These are phyloP conservation scores for Hemithea aestivaria DNA, from an alignment of 2,888 invertebrate genomes.

Conservation along the genomic window DNA sequence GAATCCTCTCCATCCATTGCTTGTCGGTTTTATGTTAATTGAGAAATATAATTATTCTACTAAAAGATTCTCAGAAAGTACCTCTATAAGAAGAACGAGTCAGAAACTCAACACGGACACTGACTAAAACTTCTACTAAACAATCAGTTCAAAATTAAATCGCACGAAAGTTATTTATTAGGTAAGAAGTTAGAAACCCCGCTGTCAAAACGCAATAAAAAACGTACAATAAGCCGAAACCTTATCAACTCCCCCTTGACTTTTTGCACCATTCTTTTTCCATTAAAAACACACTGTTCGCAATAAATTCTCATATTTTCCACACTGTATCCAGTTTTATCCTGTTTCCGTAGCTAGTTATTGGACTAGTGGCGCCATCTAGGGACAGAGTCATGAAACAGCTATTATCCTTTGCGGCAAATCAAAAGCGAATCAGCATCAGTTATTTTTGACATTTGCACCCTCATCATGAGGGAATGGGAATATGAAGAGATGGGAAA, in stretches of 20 bases:
- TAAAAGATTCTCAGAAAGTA: no score
- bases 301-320: slow-evolving; percentile 48
- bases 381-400: slow-evolving; percentile 62
- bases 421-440: slow-evolving; percentile 75
- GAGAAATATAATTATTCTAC: no score
- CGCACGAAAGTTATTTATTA: slow-evolving; percentile 13
- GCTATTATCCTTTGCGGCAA: slow-evolving; percentile 64
- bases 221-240: slow-evolving; percentile 21
- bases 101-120: no score
- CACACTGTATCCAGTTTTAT: slow-evolving; percentile 34
- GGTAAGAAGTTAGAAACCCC: slow-evolving; percentile 6
- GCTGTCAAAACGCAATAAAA: slow-evolving; percentile 22
- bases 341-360: slow-evolving; percentile 29
- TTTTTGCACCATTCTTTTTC: slow-evolving; percentile 46
- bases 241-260: slow-evolving; percentile 31
- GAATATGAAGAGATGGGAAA: slow-evolving; percentile 64
- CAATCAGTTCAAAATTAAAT: no score
- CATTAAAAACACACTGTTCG: slow-evolving; percentile 44
- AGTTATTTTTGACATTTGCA: slow-evolving; percentile 65
- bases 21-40: no score
- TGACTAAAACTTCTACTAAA: no score
- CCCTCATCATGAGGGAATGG: slow-evolving; percentile 65
- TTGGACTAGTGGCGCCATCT: slow-evolving; percentile 39
- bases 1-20: no score
- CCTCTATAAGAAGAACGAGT: no score